Evolutionary conservation across 2,113 vertebrate genomes (phyloP).

Genomic region (Sorex araneus): DNA sequence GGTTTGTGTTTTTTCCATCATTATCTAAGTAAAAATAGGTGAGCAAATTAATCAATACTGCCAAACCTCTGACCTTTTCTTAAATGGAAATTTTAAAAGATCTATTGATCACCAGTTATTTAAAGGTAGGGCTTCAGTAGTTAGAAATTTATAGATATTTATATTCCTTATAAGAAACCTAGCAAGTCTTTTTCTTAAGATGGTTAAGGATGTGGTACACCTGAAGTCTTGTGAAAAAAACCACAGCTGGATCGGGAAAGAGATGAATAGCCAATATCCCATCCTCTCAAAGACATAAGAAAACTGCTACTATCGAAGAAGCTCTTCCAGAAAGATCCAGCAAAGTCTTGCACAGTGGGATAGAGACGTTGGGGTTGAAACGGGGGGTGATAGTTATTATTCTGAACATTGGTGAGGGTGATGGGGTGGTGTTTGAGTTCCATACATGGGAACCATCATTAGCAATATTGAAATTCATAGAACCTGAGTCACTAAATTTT

Average conservation of each 20-base stretch:
- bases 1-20: background rate
- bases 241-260: constrained; percentile 31
- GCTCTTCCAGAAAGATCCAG: constrained; percentile 14
- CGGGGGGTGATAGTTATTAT: too few species aligned
- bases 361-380: too few species aligned
- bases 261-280: constrained; percentile 36
- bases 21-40: constrained; percentile 55
- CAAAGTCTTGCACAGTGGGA: background rate
- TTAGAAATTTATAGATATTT: constrained; percentile 59
- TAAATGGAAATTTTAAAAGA: constrained; percentile 9
- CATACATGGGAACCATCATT: too few species aligned
- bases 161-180: constrained; percentile 58
- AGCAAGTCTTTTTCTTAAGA: constrained; percentile 57
- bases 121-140: constrained; percentile 67
- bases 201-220: constrained; percentile 57
- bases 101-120: constrained; percentile 52
- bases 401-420: too few species aligned
- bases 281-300: constrained; percentile 16
- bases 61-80: constrained; percentile 29
- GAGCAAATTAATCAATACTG: constrained; percentile 60
- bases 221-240: constrained; percentile 38
- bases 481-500: too few species aligned
- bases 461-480: too few species aligned
- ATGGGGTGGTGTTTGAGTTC: too few species aligned
- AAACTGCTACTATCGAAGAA: background rate